A percentile compares a stretch with the other conserved stretches of the same genome.
Evolutionary conservation across 35 echinoderm and acorn worm species (phyloP).

Genomic region (Apostichopus californicus): DNA sequence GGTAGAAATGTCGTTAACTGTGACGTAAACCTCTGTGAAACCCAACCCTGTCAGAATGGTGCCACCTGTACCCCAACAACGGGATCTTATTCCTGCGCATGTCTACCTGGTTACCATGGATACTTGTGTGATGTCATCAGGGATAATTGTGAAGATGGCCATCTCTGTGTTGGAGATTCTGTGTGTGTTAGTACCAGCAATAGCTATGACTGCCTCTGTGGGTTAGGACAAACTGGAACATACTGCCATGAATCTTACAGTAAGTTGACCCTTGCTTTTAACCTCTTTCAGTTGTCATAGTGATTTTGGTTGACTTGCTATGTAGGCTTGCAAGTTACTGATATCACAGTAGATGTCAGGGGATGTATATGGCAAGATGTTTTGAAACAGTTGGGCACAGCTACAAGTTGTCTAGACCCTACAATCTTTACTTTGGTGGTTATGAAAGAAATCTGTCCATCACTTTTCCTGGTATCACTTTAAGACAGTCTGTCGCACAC

Average conservation of each 20-base stretch:
- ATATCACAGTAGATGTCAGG: background rate
- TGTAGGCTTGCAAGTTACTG: too few relatives aligned
- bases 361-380: background rate
- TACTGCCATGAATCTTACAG: conserved; percentile 64
- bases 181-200: conserved; percentile 52
- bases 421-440: too few relatives aligned
- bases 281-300: too few relatives aligned
- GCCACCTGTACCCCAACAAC: too few relatives aligned
- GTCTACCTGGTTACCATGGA: conserved; percentile 65
- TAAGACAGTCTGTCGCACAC: too few relatives aligned
- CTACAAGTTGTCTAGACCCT: too few relatives aligned
- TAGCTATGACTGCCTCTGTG: conserved; percentile 69
- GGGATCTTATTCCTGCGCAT: conserved; percentile 12
- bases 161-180: conserved; percentile 63
- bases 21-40: too few relatives aligned
- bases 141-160: conserved; percentile 60
- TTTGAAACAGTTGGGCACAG: background rate
- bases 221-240: conserved; percentile 61
- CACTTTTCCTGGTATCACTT: too few relatives aligned
- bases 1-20: too few relatives aligned
- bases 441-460: too few relatives aligned
- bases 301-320: too few relatives aligned
- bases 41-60: too few relatives aligned
- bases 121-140: conserved; percentile 54
- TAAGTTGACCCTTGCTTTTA: conserved; percentile 23